Evolutionary conservation across 2,888 invertebrate species (phyloP).

Genomic region (Drepanosiphum platanoidis): DNA sequence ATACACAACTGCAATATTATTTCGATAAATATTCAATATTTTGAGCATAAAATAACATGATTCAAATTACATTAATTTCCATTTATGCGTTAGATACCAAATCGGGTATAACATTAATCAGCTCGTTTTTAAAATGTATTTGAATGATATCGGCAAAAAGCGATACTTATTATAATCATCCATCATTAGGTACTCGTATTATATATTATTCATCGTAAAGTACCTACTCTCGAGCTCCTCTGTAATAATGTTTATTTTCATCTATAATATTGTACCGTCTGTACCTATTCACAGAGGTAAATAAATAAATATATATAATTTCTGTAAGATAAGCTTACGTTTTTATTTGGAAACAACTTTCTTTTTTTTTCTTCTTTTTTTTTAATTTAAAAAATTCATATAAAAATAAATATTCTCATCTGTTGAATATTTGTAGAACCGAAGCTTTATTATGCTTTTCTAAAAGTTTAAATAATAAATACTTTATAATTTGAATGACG

Average conservation of each 20-base stretch:
- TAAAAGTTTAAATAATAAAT: constrained; percentile 11
- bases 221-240: neutral
- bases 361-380: neutral
- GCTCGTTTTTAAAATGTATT: no score
- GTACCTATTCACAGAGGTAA: neutral
- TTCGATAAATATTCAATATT: neutral
- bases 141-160: no score
- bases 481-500: constrained; percentile 5
- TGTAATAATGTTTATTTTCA: constrained; percentile 30
- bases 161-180: no score
- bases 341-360: neutral
- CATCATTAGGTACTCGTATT: no score
- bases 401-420: neutral
- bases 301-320: neutral
- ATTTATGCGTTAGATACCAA: no score
- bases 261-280: neutral
- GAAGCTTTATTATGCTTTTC: neutral
- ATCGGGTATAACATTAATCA: no score
- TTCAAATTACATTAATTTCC: no score
- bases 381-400: no score
- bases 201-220: no score
- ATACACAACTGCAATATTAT: neutral
- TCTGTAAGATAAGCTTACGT: neutral
- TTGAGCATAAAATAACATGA: no score
- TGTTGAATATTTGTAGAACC: constrained; percentile 12